phyloP scores from a whole-genome alignment of 2,888 invertebrate species.

The Tenodera sinensis region DNA sequence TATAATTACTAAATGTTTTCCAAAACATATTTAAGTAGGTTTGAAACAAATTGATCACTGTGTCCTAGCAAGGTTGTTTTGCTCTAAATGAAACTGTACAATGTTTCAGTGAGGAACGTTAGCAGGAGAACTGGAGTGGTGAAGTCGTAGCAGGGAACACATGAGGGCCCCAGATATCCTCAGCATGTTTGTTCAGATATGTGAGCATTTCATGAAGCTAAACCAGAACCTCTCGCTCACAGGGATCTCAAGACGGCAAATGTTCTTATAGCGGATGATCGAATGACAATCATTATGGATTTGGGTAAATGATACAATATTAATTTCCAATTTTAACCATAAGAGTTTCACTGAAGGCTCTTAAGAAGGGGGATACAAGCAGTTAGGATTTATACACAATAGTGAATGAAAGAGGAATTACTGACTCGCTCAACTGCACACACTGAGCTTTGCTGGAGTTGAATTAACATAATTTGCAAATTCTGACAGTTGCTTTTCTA shows the following conservation, averaged over 20 bases:
- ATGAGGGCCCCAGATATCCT: slow-evolving; percentile 64
- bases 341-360: too few species aligned
- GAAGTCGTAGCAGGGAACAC: slow-evolving; percentile 55
- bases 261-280: slow-evolving; percentile 68
- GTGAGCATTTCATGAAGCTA: slow-evolving; percentile 71
- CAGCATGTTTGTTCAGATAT: slow-evolving; percentile 66
- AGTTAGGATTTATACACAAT: too few species aligned
- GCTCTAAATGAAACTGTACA: not conserved
- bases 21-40: too few species aligned
- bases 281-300: slow-evolving; percentile 76
- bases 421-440: too few species aligned
- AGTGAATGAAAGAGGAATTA: too few species aligned
- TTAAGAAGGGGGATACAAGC: too few species aligned
- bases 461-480: too few species aligned
- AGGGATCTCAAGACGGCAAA: slow-evolving; percentile 85
- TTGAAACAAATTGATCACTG: too few species aligned
- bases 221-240: slow-evolving; percentile 72
- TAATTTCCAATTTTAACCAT: not conserved
- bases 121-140: slow-evolving; percentile 61
- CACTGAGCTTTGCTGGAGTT: too few species aligned
- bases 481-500: too few species aligned
- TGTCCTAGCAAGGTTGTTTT: too few species aligned
- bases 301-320: slow-evolving; percentile 51
- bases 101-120: slow-evolving; percentile 64
- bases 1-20: too few species aligned